Percentiles rank a stretch among this genome's conserved stretches.
phyloP scores from a whole-genome alignment of 2,113 vertebrate species.

The Ophiodon elongatus region DNA sequence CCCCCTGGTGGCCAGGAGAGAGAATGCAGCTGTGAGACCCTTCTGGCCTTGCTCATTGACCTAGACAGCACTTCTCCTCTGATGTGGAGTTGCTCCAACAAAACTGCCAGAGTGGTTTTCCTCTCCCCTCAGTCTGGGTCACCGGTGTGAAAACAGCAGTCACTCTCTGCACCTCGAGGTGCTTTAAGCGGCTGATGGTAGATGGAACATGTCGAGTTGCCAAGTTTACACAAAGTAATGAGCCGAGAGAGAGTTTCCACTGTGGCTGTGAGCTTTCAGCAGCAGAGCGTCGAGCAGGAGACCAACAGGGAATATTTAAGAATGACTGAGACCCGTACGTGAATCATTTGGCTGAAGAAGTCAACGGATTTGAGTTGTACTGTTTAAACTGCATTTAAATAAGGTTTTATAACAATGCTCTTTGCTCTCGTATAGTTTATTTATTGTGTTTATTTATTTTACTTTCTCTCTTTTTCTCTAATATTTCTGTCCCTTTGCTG shows the following conservation, averaged over 20 bases:
- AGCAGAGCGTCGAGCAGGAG: conserved; percentile 3
- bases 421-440: not conserved
- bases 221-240: conserved; percentile 43
- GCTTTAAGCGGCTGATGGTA: conserved; percentile 20
- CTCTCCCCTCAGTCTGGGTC: conserved; percentile 26
- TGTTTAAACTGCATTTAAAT: not conserved
- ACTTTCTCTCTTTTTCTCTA: too few species aligned
- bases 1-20: too few species aligned
- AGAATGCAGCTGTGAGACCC: too few species aligned
- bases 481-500: too few species aligned
- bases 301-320: not conserved
- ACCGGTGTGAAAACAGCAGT: conserved; percentile 23
- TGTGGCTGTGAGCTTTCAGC: conserved; percentile 19
- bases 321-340: not conserved
- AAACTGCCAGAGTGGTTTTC: not conserved
- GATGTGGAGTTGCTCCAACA: conserved; percentile 8
- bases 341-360: too few species aligned
- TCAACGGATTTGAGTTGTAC: not conserved
- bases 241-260: conserved; percentile 47
- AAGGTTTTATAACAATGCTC: not conserved
- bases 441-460: not conserved
- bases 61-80: too few species aligned
- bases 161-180: conserved; percentile 3
- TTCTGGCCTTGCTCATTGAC: too few species aligned
- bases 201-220: conserved; percentile 53